A percentile compares a stretch with the other conserved stretches of the same genome.
Conservation (phyloP, 2,888 invertebrate species). For the Hybos culiciformis region DNA sequence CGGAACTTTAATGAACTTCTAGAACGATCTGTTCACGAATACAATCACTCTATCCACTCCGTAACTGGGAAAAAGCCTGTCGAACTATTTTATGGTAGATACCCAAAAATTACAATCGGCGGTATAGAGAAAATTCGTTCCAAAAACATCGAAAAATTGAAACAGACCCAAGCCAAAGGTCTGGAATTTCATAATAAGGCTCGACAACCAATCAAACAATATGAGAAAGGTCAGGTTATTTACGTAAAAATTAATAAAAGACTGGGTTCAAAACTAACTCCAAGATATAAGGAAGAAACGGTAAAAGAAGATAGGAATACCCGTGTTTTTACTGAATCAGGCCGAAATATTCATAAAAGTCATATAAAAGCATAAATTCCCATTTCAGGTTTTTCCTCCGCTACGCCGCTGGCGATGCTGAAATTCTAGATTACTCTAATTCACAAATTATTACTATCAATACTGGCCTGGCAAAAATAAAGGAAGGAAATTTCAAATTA, state of each 20-base stretch:
- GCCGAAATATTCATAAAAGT: conserved; percentile 7
- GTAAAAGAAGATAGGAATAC: conserved; percentile 7
- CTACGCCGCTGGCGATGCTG: conserved; percentile 1
- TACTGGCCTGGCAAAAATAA: conserved; percentile 8
- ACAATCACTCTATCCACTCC: conserved; percentile 13
- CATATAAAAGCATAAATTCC: conserved; percentile 5
- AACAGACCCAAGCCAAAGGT: conserved; percentile 10
- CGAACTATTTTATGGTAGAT: conserved; percentile 12
- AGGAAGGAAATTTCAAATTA: conserved; percentile 7
- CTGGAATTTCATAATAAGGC: conserved; percentile 8
- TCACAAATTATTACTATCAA: conserved; percentile 9
- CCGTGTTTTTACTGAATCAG: conserved; percentile 7
- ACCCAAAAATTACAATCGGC: conserved; percentile 6
- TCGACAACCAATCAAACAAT: conserved; percentile 10
- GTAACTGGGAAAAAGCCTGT: conserved; percentile 12
- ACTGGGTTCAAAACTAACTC: conserved; percentile 10
- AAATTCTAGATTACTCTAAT: conserved; percentile 9
- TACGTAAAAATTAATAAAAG: conserved; percentile 10
- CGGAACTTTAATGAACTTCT: conserved; percentile 13
- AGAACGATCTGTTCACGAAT: conserved; percentile 11
- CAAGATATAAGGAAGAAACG: conserved; percentile 11
- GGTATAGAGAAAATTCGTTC: conserved; percentile 5
- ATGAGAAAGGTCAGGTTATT: conserved; percentile 10
- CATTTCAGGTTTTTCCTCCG: background rate
- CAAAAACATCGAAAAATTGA: conserved; percentile 7